Base-by-base conservation (phyloP, 2,113 vertebrate genomes). In the Sterna hirundo region DNA sequence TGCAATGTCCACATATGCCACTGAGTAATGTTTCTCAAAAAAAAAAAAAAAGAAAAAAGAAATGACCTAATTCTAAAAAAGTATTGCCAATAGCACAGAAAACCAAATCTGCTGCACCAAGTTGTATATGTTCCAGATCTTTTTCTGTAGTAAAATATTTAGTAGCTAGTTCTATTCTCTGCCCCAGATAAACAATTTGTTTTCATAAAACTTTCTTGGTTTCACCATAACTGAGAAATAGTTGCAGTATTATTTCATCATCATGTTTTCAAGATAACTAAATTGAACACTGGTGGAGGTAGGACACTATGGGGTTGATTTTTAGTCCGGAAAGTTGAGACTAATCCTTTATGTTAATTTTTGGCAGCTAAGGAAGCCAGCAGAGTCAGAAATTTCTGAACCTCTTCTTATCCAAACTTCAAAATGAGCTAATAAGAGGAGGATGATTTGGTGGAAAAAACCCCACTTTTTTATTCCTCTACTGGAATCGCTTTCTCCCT, bases 121-220 rank as follows among this genome's bases (percentile, higher is more conserved):
- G 44, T 1, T 76, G 19, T 80, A 3, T 36, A 15, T 54, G 36
- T 91, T 94, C 74, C 80, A 76, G 57, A 52, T 65, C 22, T 68
- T 36, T 38, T 80, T 65, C 57, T 87, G 22, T 49, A 84, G 52
- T 76, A 76, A 94, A 89, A 89, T 93, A 94, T 76, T 96, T 94
- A 94, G 74, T 42, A 93, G 49, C 52, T 83, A 54, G 23, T 91
- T 91, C 49, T 80, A 7, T 25, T 88, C 83, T 76, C 34, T 84
- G 83, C 49, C 61, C 47, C 34, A 84, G 38, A 82, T 92, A 90
- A 91, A 68, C 6, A 2, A 10, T 40, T 44, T n/a, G 78, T 65
- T 18, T 10, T 3, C 9, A 25, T 55, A 30, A 62, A 91, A 64
- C 11, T 55, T 82, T 10, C 11, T 75, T 82, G 64, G 23, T 88